Percentiles rank a stretch among this genome's conserved stretches.
These are phyloP conservation scores for Prinia subflava DNA, from an alignment of 2,113 vertebrate genomes.

Conservation along the genomic window DNA sequence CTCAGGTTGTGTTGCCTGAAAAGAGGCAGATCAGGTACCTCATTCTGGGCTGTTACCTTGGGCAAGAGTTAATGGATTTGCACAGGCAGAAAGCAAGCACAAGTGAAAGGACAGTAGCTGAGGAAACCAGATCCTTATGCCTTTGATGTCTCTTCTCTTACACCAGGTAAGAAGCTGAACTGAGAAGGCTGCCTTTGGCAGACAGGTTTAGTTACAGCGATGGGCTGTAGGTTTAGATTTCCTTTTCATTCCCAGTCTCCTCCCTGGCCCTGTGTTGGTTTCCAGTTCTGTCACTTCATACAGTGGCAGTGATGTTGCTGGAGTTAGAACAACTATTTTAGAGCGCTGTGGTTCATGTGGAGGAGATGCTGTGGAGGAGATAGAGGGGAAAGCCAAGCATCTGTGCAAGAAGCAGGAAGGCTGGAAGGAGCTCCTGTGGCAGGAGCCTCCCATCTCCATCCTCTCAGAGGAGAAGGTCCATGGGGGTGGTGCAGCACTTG, in stretches of 20 bases:
- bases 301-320: fast-evolving
- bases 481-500: not conserved
- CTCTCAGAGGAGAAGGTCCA: not conserved
- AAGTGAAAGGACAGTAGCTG: not conserved
- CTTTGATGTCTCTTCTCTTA: not conserved
- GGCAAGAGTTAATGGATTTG: not conserved
- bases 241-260: not conserved
- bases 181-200: not conserved
- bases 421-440: not conserved
- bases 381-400: not conserved
- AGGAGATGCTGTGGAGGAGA: not conserved
- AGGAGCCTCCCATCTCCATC: not conserved
- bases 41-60: not conserved
- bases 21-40: not conserved
- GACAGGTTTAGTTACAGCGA: not conserved
- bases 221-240: not conserved
- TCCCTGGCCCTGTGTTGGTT: not conserved
- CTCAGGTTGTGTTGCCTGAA: not conserved
- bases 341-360: not conserved
- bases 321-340: not conserved
- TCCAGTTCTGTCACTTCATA: not conserved
- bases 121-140: not conserved
- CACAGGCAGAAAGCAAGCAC: not conserved
- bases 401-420: not conserved
- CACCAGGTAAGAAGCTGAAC: not conserved